These are phyloP conservation scores for Ephestia elutella DNA, from an alignment of 1,140 invertebrate species.

Conservation along the genomic window DNA sequence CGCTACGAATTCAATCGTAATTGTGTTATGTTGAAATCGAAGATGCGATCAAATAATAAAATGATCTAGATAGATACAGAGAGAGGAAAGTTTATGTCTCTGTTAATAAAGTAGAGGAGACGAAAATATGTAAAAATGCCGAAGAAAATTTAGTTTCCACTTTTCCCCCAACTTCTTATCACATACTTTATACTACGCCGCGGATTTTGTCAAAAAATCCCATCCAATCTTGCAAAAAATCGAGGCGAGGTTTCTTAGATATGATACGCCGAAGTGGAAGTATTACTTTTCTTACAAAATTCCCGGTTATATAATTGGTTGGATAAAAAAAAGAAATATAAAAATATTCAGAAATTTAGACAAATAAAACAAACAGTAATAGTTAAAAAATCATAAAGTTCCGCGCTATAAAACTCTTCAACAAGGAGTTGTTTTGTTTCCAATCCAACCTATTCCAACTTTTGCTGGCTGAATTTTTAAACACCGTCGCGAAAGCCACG, in stretches of 20 bases:
- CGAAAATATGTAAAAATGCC: background rate
- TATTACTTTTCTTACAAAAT: background rate
- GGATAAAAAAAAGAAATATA: too few relatives aligned
- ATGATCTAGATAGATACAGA: too few relatives aligned
- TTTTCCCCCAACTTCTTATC: background rate
- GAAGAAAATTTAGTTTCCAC: background rate
- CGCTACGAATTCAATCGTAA: slow-evolving; percentile 7
- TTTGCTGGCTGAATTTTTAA: background rate
- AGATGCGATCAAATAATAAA: too few relatives aligned
- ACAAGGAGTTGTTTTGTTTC: background rate
- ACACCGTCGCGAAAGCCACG: background rate
- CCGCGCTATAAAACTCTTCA: too few relatives aligned
- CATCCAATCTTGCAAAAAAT: background rate
- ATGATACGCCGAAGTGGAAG: background rate
- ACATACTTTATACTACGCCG: slow-evolving; percentile 11
- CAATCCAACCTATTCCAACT: background rate
- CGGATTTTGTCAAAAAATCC: background rate
- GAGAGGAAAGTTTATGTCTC: too few relatives aligned
- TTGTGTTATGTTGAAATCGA: slow-evolving; percentile 8
- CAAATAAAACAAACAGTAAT: too few relatives aligned
- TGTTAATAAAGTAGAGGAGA: too few relatives aligned
- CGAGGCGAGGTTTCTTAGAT: background rate
- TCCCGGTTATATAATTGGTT: too few relatives aligned
- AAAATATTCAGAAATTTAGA: too few relatives aligned
- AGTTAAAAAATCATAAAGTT: too few relatives aligned